phyloP scores from a whole-genome alignment of 1,140 invertebrate genomes.

The Brachionus sp. region DNA sequence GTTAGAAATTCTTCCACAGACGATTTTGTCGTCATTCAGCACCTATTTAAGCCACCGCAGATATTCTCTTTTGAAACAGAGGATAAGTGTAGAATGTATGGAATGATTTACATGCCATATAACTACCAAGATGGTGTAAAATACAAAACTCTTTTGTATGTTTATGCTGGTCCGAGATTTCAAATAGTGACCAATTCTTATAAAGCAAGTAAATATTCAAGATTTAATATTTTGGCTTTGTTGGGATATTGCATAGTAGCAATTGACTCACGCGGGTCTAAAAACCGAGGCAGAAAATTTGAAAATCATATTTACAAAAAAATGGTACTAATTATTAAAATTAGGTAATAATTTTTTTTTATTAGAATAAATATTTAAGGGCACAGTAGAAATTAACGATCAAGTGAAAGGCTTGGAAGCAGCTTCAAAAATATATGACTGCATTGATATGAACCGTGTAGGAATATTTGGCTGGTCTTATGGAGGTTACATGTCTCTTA shows the following conservation, averaged over 20 bases:
- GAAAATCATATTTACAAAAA: constrained; percentile 80
- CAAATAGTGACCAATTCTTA: constrained; percentile 93
- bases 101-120: constrained; percentile 85
- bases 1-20: constrained; percentile 47
- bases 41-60: constrained; percentile 63
- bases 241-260: constrained; percentile 91
- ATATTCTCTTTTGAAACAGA: constrained; percentile 72
- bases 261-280: constrained; percentile 89
- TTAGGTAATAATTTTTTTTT: background rate
- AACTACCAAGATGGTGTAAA: constrained; percentile 71
- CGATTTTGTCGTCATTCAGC: background rate
- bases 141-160: constrained; percentile 89
- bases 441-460: constrained; percentile 83
- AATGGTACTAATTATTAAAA: constrained; percentile 65
- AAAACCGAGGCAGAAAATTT: constrained; percentile 82
- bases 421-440: constrained; percentile 76
- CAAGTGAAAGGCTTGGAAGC: constrained; percentile 88
- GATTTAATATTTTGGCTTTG: constrained; percentile 90
- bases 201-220: constrained; percentile 73
- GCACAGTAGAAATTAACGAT: constrained; percentile 88
- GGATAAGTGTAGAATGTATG: constrained; percentile 66
- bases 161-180: constrained; percentile 95
- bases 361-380: constrained; percentile 55
- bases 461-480: constrained; percentile 98
- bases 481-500: constrained; percentile 65